Conservation (phyloP, 2,113 vertebrate genomes). For the Burhinus bistriatus region DNA sequence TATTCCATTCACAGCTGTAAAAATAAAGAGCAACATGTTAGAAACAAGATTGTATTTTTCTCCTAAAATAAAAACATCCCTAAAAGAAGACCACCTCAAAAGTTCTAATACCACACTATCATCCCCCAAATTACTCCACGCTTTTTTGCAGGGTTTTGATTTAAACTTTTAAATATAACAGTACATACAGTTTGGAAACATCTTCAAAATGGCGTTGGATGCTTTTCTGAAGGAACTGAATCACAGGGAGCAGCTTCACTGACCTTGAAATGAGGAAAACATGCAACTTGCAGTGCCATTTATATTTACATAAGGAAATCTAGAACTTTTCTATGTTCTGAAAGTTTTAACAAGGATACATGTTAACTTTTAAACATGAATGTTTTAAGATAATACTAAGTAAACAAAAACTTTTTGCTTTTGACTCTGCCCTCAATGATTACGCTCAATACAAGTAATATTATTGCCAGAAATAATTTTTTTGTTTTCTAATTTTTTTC, state of each 20-base stretch:
- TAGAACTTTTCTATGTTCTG: neutral
- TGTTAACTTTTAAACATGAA: neutral
- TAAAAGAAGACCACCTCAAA: accelerated
- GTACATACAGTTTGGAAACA: conserved; percentile 91
- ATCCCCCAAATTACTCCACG: neutral
- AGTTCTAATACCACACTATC: neutral
- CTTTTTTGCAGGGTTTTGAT: neutral
- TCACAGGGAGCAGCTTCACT: conserved; percentile 79
- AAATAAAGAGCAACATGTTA: neutral
- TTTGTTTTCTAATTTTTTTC: too few relatives aligned
- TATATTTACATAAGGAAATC: neutral
- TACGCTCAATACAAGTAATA: neutral
- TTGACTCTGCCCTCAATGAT: neutral
- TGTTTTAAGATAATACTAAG: neutral
- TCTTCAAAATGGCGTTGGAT: conserved; percentile 86
- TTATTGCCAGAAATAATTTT: neutral
- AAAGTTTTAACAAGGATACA: neutral
- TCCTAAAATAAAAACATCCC: neutral
- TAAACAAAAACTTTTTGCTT: neutral
- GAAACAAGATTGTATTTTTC: neutral
- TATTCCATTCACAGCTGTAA: conserved; percentile 92
- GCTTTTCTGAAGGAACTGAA: conserved; percentile 91
- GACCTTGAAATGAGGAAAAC: conserved; percentile 73
- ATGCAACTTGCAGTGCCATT: neutral
- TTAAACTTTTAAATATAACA: neutral